phyloP scores from a whole-genome alignment of 1,140 invertebrate genomes.

The Dysdera silvatica region DNA sequence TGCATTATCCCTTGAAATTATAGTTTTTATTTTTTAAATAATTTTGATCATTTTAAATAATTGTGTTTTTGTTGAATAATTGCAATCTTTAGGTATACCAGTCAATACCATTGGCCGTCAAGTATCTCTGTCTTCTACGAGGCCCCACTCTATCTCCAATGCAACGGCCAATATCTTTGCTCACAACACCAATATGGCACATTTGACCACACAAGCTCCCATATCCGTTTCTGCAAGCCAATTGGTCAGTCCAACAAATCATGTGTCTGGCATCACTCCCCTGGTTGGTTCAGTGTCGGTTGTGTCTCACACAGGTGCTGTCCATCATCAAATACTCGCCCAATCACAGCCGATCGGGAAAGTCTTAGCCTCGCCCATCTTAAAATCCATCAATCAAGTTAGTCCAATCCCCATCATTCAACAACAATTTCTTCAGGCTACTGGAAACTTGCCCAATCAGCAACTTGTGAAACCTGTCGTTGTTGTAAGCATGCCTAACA shows the following conservation, averaged over 20 bases:
- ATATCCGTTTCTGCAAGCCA: conserved; percentile 22
- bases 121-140: too few species aligned
- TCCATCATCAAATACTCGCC: conserved; percentile 11
- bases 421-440: conserved; percentile 21
- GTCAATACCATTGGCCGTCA: too few species aligned
- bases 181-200: conserved; percentile 18
- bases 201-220: conserved; percentile 20
- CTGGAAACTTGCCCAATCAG: conserved; percentile 7
- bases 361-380: conserved; percentile 23
- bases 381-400: conserved; percentile 26
- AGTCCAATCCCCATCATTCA: conserved; percentile 25
- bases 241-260: conserved; percentile 15
- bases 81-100: too few species aligned
- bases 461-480: conserved; percentile 23
- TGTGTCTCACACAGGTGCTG: conserved; percentile 20
- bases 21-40: too few species aligned
- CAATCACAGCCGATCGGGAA: background rate
- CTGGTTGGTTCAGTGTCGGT: conserved; percentile 21
- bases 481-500: conserved; percentile 27
- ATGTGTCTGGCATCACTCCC: conserved; percentile 23
- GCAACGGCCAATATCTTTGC: too few species aligned
- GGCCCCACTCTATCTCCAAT: too few species aligned
- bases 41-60: too few species aligned
- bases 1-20: too few species aligned
- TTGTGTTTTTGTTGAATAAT: too few species aligned